A percentile compares a stretch with the other conserved stretches of the same genome.
Conservation (phyloP, 2,113 vertebrate genomes). For the Onychorhynchus coronatus region DNA sequence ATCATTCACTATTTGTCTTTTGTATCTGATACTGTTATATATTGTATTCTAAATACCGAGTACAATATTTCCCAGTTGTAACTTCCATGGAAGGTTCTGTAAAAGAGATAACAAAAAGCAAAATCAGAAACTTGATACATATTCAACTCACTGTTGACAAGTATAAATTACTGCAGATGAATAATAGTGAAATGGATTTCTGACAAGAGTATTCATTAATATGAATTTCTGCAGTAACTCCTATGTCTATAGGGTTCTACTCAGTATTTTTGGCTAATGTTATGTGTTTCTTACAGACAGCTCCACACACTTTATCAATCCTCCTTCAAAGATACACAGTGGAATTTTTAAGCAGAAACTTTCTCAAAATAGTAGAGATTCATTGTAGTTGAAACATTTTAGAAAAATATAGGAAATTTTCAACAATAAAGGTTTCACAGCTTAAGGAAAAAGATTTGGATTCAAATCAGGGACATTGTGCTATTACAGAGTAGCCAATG, state of each 20-base stretch:
- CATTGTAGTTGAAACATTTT: background rate
- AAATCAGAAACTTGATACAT: background rate
- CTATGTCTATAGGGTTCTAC: background rate
- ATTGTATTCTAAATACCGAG: background rate
- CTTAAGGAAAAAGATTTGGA: background rate
- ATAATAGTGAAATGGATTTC: background rate
- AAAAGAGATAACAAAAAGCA: background rate
- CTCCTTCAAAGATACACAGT: background rate
- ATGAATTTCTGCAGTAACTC: background rate
- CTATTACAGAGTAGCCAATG: background rate
- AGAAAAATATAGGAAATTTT: background rate
- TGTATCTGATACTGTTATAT: background rate
- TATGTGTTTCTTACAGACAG: background rate
- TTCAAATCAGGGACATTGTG: background rate
- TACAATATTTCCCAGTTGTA: background rate
- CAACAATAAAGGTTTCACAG: background rate
- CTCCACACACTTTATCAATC: background rate
- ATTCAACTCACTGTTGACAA: background rate
- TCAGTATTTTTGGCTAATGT: background rate
- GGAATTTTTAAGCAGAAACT: background rate
- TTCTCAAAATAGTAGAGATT: background rate
- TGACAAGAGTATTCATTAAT: background rate
- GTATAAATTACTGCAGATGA: background rate
- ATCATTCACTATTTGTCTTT: background rate
- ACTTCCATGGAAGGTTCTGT: background rate